phyloP scores from a whole-genome alignment of 1,140 invertebrate genomes.

The Calliopsis andreniformis region DNA sequence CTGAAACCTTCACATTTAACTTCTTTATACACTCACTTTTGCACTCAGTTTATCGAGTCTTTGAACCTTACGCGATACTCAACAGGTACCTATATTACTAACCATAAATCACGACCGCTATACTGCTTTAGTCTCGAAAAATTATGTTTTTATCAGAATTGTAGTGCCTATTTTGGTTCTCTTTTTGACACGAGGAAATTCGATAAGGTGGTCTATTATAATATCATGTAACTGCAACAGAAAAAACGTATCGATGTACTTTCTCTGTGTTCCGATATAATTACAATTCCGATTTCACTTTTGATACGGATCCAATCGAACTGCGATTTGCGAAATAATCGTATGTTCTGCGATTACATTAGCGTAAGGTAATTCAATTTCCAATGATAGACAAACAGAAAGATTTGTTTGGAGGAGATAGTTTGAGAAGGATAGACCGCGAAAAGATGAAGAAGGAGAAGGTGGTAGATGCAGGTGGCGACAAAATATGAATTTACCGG shows the following conservation, averaged over 20 bases:
- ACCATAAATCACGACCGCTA: too few relatives aligned
- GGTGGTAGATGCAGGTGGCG: not conserved
- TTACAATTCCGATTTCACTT: not conserved
- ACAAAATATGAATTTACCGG: conserved; percentile 9
- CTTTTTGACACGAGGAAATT: not conserved
- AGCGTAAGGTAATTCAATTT: too few relatives aligned
- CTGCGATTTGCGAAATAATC: not conserved
- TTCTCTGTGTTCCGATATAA: not conserved
- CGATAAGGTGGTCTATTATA: too few relatives aligned
- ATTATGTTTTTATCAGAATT: too few relatives aligned
- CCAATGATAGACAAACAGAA: too few relatives aligned
- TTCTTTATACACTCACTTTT: too few relatives aligned
- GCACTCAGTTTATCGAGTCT: too few relatives aligned
- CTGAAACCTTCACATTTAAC: too few relatives aligned
- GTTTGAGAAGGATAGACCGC: too few relatives aligned
- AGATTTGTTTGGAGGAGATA: too few relatives aligned
- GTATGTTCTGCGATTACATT: not conserved
- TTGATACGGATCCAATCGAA: not conserved
- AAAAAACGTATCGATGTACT: not conserved
- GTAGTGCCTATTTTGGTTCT: too few relatives aligned
- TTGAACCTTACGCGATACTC: not conserved
- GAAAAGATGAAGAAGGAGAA: not conserved
- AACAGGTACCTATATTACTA: conserved; percentile 19
- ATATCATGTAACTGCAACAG: not conserved
- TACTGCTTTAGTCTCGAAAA: too few relatives aligned